A percentile compares a stretch with the other conserved stretches of the same genome.
Evolutionary conservation across 2,888 invertebrate species (phyloP).

Genomic region (Drosophila tanythrix): DNA sequence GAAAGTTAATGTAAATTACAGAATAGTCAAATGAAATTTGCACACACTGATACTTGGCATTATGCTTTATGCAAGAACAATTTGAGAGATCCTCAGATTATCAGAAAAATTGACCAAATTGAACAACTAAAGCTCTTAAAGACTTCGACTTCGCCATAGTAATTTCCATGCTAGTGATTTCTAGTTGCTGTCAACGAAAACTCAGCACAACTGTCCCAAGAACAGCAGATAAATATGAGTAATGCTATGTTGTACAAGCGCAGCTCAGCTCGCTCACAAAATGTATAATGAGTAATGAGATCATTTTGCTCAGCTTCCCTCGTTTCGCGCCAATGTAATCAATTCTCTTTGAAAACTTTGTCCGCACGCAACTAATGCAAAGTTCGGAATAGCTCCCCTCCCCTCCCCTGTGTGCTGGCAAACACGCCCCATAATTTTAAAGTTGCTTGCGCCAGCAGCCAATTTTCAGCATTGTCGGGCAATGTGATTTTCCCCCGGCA

Average conservation of each 20-base stretch:
- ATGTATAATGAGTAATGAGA: slow-evolving; percentile 30
- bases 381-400: slow-evolving; percentile 32
- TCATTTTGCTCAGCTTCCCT: slow-evolving; percentile 20
- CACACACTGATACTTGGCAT: not conserved
- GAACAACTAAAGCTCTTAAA: not conserved
- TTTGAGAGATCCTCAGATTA: not conserved
- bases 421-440: slow-evolving; percentile 44
- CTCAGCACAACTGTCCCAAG: slow-evolving; percentile 3
- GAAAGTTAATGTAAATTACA: not conserved
- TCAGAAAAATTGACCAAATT: not conserved
- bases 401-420: too few relatives aligned
- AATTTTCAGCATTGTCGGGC: slow-evolving; percentile 64
- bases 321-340: slow-evolving; percentile 66
- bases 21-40: not conserved
- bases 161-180: slow-evolving; percentile 34
- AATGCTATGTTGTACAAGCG: slow-evolving; percentile 21
- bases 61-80: fast-evolving
- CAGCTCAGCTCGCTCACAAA: slow-evolving; percentile 6
- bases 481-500: slow-evolving; percentile 14
- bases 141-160: not conserved
- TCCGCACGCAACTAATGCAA: slow-evolving; percentile 47
- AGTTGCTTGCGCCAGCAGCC: slow-evolving; percentile 47
- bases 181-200: slow-evolving; percentile 23
- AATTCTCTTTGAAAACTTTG: slow-evolving; percentile 71
- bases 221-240: slow-evolving; percentile 41